Percentiles rank a stretch among this genome's conserved stretches.
These are phyloP conservation scores for Malurus elegans DNA, from an alignment of 2,113 vertebrate species.

Conservation along the genomic window DNA sequence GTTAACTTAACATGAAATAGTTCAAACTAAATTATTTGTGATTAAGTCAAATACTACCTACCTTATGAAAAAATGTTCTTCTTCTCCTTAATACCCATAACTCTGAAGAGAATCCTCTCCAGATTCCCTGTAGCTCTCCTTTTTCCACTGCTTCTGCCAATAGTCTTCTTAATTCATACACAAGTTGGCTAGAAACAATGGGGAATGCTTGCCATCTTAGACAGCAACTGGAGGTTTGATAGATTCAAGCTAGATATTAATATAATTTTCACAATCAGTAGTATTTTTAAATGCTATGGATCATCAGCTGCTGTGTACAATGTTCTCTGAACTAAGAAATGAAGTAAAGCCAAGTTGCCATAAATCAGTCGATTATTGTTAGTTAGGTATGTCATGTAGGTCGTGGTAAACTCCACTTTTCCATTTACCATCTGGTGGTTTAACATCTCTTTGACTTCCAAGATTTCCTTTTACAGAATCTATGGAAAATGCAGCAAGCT, in stretches of 20 bases:
- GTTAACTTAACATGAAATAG: background rate
- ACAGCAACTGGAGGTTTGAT: background rate
- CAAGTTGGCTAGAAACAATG: background rate
- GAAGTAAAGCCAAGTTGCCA: background rate
- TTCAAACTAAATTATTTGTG: background rate
- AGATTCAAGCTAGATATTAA: background rate
- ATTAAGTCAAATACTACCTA: background rate
- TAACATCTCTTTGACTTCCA: background rate
- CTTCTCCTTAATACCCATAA: background rate
- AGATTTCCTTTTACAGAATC: background rate
- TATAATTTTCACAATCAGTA: background rate
- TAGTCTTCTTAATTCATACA: background rate
- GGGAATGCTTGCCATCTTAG: background rate
- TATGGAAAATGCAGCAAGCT: background rate
- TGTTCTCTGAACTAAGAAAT: background rate
- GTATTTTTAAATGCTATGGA: background rate
- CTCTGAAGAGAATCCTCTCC: background rate
- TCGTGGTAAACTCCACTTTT: background rate
- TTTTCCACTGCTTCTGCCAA: constrained; percentile 7
- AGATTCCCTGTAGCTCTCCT: background rate
- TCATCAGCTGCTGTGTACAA: background rate
- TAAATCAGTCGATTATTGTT: background rate
- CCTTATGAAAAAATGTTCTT: fast-evolving
- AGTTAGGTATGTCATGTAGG: background rate
- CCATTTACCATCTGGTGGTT: background rate